phyloP scores from a whole-genome alignment of 1,140 invertebrate genomes.

The Drosophila virilis region DNA sequence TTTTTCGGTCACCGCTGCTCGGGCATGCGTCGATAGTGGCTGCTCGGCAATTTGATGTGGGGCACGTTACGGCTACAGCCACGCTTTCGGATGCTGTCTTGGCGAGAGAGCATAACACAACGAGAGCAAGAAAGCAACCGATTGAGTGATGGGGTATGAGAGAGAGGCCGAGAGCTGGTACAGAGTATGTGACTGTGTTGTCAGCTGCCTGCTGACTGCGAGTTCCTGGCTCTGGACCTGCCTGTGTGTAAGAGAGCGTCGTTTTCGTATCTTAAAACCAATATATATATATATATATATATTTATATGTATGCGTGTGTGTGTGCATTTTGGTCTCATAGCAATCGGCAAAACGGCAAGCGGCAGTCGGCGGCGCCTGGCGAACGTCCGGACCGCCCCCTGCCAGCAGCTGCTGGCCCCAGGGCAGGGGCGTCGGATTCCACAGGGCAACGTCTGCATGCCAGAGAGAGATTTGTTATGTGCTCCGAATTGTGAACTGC shows the following conservation, averaged over 20 bases:
- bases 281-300: constrained; percentile 1
- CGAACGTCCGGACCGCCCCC: constrained; percentile 23
- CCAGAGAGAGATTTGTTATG: constrained; percentile 35
- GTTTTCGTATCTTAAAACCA: too few species aligned
- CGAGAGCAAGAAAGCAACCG: not conserved
- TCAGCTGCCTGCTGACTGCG: constrained; percentile 31
- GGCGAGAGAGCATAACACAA: not conserved
- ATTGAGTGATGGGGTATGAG: not conserved
- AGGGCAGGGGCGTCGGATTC: constrained; percentile 42
- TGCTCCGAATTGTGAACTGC: constrained; percentile 35
- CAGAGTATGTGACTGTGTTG: constrained; percentile 35
- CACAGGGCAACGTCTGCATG: constrained; percentile 49
- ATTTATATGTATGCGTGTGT: constrained; percentile 6
- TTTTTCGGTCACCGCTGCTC: constrained; percentile 21
- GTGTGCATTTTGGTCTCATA: constrained; percentile 19
- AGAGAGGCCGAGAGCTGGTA: not conserved
- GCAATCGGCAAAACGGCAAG: constrained; percentile 36
- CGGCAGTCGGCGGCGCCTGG: constrained; percentile 45
- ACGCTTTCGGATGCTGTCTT: constrained; percentile 16
- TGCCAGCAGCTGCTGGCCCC: constrained; percentile 26
- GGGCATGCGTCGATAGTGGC: constrained; percentile 41
- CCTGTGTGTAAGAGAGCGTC: not conserved
- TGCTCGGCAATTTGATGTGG: constrained; percentile 15
- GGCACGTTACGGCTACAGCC: constrained; percentile 24
- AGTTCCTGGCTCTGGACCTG: not conserved